Conservation (phyloP, 2,888 invertebrate species). For the Rhagophthalmus giganteus region DNA sequence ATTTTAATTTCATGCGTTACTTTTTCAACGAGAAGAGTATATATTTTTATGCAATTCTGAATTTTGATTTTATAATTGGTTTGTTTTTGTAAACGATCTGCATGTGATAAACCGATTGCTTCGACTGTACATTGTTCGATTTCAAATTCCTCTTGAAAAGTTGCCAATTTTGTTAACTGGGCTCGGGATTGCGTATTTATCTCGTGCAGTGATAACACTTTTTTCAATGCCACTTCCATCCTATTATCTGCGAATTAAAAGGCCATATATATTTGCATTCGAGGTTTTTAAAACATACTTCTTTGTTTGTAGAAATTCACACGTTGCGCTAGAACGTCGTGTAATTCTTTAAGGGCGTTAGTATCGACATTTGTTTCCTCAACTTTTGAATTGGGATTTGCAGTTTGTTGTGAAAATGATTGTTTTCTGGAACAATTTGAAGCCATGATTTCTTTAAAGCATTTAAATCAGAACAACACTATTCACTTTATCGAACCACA, state of each 20-base stretch:
- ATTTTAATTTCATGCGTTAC: slow-evolving; percentile 41
- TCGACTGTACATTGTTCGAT: slow-evolving; percentile 30
- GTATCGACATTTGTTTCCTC: neutral
- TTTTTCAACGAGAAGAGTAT: slow-evolving; percentile 42
- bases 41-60: slow-evolving; percentile 43
- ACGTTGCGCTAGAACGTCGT: slow-evolving; percentile 33
- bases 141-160: slow-evolving; percentile 31
- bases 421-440: no score
- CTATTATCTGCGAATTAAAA: slow-evolving; percentile 35
- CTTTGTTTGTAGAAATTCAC: slow-evolving; percentile 38
- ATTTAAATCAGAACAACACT: no score
- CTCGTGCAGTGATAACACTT: slow-evolving; percentile 34
- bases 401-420: no score
- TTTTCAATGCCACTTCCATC: slow-evolving; percentile 35
- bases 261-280: neutral
- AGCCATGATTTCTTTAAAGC: no score
- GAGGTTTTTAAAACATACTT: slow-evolving; percentile 32
- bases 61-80: slow-evolving; percentile 42
- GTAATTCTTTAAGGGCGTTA: slow-evolving; percentile 24
- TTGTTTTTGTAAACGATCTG: slow-evolving; percentile 40
- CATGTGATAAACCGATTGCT: slow-evolving; percentile 36
- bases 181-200: slow-evolving; percentile 26
- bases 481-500: no score
- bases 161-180: slow-evolving; percentile 32
- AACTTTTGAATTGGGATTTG: no score